phyloP scores from a whole-genome alignment of 2,113 vertebrate genomes.

The Nymphicus hollandicus region DNA sequence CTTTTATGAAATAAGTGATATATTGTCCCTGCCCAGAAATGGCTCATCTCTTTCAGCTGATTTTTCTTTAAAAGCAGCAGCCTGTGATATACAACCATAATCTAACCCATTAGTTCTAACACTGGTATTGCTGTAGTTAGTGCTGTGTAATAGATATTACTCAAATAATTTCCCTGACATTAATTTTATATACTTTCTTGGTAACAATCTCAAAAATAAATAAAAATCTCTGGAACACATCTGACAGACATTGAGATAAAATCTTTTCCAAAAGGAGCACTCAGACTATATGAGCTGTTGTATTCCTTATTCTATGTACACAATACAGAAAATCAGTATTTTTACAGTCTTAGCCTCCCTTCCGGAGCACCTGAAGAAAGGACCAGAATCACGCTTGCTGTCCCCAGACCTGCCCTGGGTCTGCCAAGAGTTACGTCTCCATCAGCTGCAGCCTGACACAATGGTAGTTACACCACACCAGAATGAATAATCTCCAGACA shows the following conservation, averaged over 20 bases:
- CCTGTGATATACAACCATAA: not conserved
- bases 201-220: not conserved
- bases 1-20: not conserved
- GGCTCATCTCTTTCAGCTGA: not conserved
- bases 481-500: conserved; percentile 16
- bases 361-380: not conserved
- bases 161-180: not conserved
- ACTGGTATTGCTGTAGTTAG: not conserved
- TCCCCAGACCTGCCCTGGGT: not conserved
- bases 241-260: not conserved
- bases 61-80: not conserved
- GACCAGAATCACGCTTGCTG: not conserved
- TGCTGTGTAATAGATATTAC: not conserved
- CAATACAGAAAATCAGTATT: not conserved
- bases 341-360: not conserved
- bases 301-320: not conserved
- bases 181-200: not conserved
- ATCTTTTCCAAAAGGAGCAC: not conserved
- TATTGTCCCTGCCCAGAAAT: not conserved
- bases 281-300: not conserved
- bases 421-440: not conserved
- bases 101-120: not conserved
- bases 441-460: not conserved
- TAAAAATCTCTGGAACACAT: not conserved
- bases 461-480: not conserved